These are phyloP conservation scores for Naso thynnoides DNA, from an alignment of 2,797 vertebrate species.

Conservation along the genomic window DNA sequence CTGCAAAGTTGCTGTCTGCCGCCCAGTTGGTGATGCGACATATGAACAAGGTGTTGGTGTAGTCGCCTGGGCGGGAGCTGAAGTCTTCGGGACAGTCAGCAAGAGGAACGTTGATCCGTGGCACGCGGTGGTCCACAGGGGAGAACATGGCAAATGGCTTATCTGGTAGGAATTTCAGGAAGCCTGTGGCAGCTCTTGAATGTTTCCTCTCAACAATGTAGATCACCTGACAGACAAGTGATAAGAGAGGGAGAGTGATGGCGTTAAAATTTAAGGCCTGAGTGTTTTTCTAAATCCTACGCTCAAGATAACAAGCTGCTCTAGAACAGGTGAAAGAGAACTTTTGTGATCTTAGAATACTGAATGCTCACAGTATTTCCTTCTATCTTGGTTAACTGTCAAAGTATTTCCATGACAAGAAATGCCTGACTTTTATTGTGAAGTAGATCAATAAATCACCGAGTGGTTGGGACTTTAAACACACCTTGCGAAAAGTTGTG, in stretches of 20 bases:
- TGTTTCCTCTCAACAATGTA: slow-evolving; percentile 95
- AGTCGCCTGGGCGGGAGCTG: slow-evolving; percentile 85
- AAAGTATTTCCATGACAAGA: background rate
- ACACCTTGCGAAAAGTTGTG: background rate
- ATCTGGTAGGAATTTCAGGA: slow-evolving; percentile 92
- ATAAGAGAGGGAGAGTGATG: background rate
- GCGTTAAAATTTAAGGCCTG: background rate
- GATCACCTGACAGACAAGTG: slow-evolving; percentile 87
- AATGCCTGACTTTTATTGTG: background rate
- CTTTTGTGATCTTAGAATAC: background rate
- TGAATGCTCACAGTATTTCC: too few species aligned
- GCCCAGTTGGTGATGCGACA: slow-evolving; percentile 94
- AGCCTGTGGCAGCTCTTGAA: slow-evolving; percentile 92
- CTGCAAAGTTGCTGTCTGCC: slow-evolving; percentile 92
- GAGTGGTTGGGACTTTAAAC: background rate
- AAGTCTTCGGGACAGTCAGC: slow-evolving; percentile 92
- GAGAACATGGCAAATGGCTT: slow-evolving; percentile 95
- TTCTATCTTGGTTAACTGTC: too few species aligned
- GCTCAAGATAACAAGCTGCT: background rate
- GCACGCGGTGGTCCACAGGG: slow-evolving; percentile 95
- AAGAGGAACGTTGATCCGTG: slow-evolving; percentile 91
- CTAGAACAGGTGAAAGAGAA: background rate
- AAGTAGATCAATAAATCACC: background rate
- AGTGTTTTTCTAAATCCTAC: background rate
- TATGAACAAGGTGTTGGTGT: slow-evolving; percentile 91